Evolutionary conservation across 2,888 invertebrate genomes (phyloP).

Genomic region (Cosmorhoe ocellata): DNA sequence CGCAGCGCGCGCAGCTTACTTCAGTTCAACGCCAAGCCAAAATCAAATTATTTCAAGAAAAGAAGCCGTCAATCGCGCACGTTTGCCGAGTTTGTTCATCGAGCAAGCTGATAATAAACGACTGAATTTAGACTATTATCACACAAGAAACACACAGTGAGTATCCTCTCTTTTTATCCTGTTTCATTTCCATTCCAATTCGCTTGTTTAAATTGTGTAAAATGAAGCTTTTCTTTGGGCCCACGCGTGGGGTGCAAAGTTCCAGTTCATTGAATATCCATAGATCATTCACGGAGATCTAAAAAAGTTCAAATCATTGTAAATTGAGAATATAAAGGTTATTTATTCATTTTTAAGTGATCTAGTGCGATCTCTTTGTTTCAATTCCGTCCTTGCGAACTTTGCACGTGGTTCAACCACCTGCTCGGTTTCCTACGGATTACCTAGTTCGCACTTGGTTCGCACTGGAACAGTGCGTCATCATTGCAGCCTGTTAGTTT

Average conservation of each 20-base stretch:
- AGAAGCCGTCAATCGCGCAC: slow-evolving; percentile 80
- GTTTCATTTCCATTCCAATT: no score
- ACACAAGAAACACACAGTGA: slow-evolving; percentile 59
- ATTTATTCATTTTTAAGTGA: no score
- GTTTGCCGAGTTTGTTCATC: slow-evolving; percentile 70
- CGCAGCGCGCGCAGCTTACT: slow-evolving; percentile 50
- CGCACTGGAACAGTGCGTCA: background rate
- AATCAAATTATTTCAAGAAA: slow-evolving; percentile 57
- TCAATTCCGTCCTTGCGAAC: background rate
- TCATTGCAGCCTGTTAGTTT: background rate
- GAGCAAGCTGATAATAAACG: slow-evolving; percentile 58
- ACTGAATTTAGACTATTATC: slow-evolving; percentile 55
- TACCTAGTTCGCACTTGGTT: background rate
- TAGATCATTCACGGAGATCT: no score
- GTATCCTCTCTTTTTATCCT: slow-evolving; percentile 26
- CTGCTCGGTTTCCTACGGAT: slow-evolving; percentile 8
- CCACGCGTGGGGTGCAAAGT: slow-evolving; percentile 20
- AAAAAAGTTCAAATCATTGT: no score
- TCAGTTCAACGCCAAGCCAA: slow-evolving; percentile 54
- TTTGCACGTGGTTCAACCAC: slow-evolving; percentile 27
- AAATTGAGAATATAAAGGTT: no score
- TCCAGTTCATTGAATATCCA: background rate
- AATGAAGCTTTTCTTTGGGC: background rate
- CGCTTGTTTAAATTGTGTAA: background rate
- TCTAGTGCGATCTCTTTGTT: slow-evolving; percentile 4